phyloP scores from a whole-genome alignment of 2,113 vertebrate genomes.

The Hippocampus comes region DNA sequence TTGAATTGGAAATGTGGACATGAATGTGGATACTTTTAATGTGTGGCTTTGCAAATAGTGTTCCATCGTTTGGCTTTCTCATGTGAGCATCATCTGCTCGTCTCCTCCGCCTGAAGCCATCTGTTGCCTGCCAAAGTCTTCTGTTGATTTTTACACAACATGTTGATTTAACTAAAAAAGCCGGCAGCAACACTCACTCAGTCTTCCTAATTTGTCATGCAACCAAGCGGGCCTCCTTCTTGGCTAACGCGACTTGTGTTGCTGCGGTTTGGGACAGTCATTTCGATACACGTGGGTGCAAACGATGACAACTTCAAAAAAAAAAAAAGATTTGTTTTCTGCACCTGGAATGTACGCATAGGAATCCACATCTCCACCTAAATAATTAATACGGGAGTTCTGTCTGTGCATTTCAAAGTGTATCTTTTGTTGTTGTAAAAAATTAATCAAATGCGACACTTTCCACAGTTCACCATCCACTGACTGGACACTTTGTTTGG shows the following conservation, averaged over 20 bases:
- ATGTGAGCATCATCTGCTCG: constrained; percentile 3
- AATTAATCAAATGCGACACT: not conserved
- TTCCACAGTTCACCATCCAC: not conserved
- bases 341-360: not conserved
- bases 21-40: not conserved
- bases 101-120: constrained; percentile 35
- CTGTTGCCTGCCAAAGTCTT: constrained; percentile 35
- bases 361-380: not conserved
- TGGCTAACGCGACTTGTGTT: not conserved
- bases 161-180: constrained; percentile 47
- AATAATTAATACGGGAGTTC: constrained; percentile 8
- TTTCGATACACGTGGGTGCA: not conserved
- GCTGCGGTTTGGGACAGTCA: not conserved
- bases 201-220: constrained; percentile 11
- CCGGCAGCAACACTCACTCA: constrained; percentile 12
- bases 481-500: not conserved
- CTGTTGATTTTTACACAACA: constrained; percentile 48
- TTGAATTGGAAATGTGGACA: too few relatives aligned
- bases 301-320: not conserved
- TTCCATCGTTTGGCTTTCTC: constrained; percentile 19
- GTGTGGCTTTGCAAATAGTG: not conserved
- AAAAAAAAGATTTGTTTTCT: constrained; percentile 1
- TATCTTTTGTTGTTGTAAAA: not conserved
- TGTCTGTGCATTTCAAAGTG: not conserved
- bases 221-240: not conserved